Conservation (phyloP, 1,140 invertebrate genomes). For the Spodoptera litura region DNA sequence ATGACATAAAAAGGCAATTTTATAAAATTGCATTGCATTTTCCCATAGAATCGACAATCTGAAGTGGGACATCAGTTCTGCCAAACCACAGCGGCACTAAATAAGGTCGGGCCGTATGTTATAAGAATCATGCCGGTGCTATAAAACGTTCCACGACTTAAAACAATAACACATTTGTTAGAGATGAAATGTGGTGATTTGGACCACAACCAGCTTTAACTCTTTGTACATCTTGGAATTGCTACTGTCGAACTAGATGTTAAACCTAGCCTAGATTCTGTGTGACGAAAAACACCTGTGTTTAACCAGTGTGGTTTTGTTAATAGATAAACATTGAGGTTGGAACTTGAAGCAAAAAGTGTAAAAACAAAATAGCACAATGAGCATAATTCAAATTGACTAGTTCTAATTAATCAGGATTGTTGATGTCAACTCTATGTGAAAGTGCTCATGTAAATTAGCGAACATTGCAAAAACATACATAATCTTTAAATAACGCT, state of each 20-base stretch:
- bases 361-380: no score
- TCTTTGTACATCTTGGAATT: constrained; percentile 52
- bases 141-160: constrained; percentile 69
- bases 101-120: constrained; percentile 54
- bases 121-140: constrained; percentile 52
- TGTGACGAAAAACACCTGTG: background rate
- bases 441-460: no score
- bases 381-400: background rate
- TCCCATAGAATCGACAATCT: constrained; percentile 30
- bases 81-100: constrained; percentile 57
- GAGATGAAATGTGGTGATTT: constrained; percentile 70
- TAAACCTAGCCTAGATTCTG: constrained; percentile 9
- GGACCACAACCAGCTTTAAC: constrained; percentile 54
- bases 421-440: no score
- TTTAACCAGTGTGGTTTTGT: background rate
- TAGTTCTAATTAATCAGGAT: no score
- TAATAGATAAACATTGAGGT: constrained; percentile 8
- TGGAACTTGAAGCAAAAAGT: background rate
- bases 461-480: no score
- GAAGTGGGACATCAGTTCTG: constrained; percentile 45
- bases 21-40: constrained; percentile 21
- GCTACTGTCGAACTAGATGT: constrained; percentile 60
- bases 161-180: constrained; percentile 80
- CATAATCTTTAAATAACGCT: no score
- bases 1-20: background rate